Evolutionary conservation across 2,797 vertebrate species (phyloP), one percentile per base, ranked within the genome.

Genomic region (Varecia variegata): DNA sequence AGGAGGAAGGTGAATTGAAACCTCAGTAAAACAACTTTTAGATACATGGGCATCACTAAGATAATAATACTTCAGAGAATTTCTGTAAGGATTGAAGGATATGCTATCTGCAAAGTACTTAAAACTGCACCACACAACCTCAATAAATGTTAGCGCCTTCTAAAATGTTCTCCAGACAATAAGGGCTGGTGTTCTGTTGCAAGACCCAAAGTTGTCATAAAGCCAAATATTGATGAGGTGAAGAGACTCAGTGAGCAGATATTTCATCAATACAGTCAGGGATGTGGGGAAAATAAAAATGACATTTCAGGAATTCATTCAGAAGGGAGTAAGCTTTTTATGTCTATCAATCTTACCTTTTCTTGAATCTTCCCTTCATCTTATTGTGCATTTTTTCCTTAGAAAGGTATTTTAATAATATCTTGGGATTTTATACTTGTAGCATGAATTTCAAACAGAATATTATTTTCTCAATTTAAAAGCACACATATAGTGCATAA

Each of bases 1-100:
- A 54, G 25, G 17, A 86, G 32, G 30, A 94, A 83, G 15, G 7
- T 50, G 84, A 94, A 13, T 73, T 87, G 14, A 96, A 96, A 80
- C 32, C 54, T 83, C 17, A 91, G 56, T 45, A 47, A 90, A 88
- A 88, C 1, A 43, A 20, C 3, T 77, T 95, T 60, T 40, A 86
- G 65, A 86, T 54, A 80, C 7, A 71, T 5, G 10, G 32, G 15
- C 14, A 89, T 71, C 32, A 20, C 32, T 76, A 27, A 7, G 8
- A 35, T 73, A 76, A 68, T 67, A 62, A 74, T 50, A 58, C 27
- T 71, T 81, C 12, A 79, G n/a, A 25, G 50, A 90, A 87, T 84
- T 47, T 87, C 70, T 52, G 9, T 71, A 40, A 94, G 62, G 54
- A 68, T 68, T 84, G 67, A 93, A 60, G 40, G 11, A 5, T 56